Percentiles rank a stretch among this genome's conserved stretches.
Evolutionary conservation across 2,888 invertebrate genomes (phyloP).

Genomic region (Drosophila quinaria): DNA sequence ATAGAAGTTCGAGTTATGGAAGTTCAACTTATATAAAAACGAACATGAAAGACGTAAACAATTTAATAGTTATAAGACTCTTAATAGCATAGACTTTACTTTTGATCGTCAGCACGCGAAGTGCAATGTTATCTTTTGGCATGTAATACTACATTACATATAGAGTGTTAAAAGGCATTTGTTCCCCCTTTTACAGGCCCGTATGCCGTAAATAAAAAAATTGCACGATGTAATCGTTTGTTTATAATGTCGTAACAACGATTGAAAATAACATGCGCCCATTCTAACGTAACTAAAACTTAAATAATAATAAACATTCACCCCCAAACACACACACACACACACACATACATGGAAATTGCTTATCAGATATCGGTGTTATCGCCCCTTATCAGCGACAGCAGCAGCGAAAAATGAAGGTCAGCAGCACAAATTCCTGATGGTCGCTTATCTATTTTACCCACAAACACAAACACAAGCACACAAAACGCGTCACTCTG

Average conservation of each 20-base stretch:
- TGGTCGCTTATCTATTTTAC: conserved; percentile 68
- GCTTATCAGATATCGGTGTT: conserved; percentile 67
- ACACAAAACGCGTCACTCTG: conserved; percentile 54
- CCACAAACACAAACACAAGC: conserved; percentile 32
- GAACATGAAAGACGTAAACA: too few species aligned
- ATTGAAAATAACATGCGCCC: conserved; percentile 47
- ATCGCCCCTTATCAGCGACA: conserved; percentile 43
- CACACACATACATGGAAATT: conserved; percentile 4
- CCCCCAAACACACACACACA: conserved; percentile 17
- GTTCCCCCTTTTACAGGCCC: conserved; percentile 3
- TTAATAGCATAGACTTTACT: conserved; percentile 2
- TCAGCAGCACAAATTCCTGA: conserved; percentile 81
- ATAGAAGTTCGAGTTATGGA: too few species aligned
- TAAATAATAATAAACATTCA: conserved; percentile 59
- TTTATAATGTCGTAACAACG: conserved; percentile 37
- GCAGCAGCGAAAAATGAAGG: conserved; percentile 77
- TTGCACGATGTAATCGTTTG: conserved; percentile 25
- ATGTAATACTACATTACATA: conserved; percentile 26
- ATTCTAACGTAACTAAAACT: conserved; percentile 42
- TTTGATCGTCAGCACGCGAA: conserved; percentile 13
- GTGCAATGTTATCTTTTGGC: conserved; percentile 17
- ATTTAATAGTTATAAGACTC: not conserved
- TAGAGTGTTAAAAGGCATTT: conserved; percentile 24
- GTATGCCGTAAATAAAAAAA: conserved; percentile 10
- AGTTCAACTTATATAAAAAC: too few species aligned